Base-by-base conservation (phyloP, 1,140 invertebrate species). In the Dreissena rostriformis region DNA sequence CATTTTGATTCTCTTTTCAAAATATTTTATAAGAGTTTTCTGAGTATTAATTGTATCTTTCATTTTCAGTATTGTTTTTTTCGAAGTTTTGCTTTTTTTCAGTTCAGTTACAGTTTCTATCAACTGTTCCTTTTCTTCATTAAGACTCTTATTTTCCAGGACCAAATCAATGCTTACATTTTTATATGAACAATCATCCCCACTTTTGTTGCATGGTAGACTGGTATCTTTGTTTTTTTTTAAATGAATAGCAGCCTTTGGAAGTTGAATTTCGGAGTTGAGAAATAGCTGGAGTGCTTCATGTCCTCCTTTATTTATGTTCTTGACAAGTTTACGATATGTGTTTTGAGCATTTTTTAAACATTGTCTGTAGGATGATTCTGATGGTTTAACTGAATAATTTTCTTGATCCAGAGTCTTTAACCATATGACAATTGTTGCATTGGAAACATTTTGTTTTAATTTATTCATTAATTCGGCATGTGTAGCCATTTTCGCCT, bases 341-440 rank as follows among this genome's bases (percentile, higher is more conserved):
- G 71, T 55, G 19, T 26, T n/a, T 14, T 52, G 15, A 52, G 39
- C 51, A 19, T 52, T 53, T 12, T 22, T 22, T 74, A 75, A 24
- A 63, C n/a, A 76, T 22, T 19, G 19, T 28, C 17, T 66, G 65
- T 65, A 76, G 11, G 19, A 11, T 12, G 49, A 11, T 74, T 74
- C 26, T 6, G 52, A 19, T 22, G 49, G 10, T 22, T 28, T 53
- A 55, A 61, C 17, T n/a, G 72, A 22, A 24, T 49, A 24, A 22
- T 15, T 51, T 24, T 74, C 15, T n/a, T 22, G 49, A 52, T 74
- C 72, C 39, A 39, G 39, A 39, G 39, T 5, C 14, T 26, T 17
- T 74, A 74, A 28, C 72, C 72, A 74, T 28, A 55, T 74, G 17
- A 53, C 72, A 74, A 0, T 22, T 74, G 52, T 53, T 55, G 17